Base-by-base conservation (phyloP, 2,113 vertebrate species). In the Suricata suricatta region DNA sequence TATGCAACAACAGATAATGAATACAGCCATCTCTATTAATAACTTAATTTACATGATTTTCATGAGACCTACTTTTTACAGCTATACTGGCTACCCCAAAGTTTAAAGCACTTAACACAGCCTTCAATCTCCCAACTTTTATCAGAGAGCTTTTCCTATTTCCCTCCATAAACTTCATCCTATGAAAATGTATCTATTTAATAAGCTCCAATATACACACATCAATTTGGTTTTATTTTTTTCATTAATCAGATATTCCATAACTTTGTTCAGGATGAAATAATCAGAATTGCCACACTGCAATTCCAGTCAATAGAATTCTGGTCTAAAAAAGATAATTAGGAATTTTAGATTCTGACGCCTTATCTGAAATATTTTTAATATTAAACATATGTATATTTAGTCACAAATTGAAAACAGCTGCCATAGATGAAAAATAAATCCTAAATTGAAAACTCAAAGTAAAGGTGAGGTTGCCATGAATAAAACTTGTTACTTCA, bases 151-250 rank as follows among this genome's bases (percentile, higher is more conserved):
- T 33, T 17, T 76, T 69, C 41, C 2, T 52, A 33, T 79, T 88
- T 90, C 17, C 71, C 82, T 91, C 35, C 31, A 60, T 44, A 44
- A 16, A 29, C 14, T 11, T 74, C 16, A 52, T 69, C 15, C 9
- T 86, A 77, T 50, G 3, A 96, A 97, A 77, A 21, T 72, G 89
- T 76, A 74, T 81, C 50, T 97, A 25, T 38, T 92, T 82, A 88
- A 60, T 44, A 88, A 96, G 50, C 12, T 84, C 31, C 10, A 50
- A 21, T 64, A 21, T 13, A 68, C 14, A 81, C 13, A 47, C 3
- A 68, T 87, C 11, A 60, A 87, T 38, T 74, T 84, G 21, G 41
- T 93, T 90, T 89, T 41, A 38, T 74, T 71, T 52, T 85, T 81
- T 17, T 91, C 8, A 44, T 41, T 76, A 76, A 84, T 84, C 54